Base-by-base conservation (phyloP, 2,888 invertebrate genomes). In the Drosophila neonasuta region DNA sequence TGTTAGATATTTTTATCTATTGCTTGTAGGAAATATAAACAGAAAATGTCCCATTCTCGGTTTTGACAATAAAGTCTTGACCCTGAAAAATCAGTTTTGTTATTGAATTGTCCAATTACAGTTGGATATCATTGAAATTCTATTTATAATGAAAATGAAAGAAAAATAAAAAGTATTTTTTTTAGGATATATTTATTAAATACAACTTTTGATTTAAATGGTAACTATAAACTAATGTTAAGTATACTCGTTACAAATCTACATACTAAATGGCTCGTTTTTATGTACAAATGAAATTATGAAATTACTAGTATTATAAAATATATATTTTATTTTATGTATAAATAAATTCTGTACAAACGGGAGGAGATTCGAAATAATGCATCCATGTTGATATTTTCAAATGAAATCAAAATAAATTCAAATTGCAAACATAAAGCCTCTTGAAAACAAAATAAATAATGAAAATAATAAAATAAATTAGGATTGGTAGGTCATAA, bases 401-500 rank as follows among this genome's bases (percentile, higher is more conserved):
- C 2, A 41, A 20, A 10, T 48, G 48, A 55, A 59, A 59, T 48
- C 36, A 42, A 50, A 48, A 60, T 36, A 54, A 62, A 70, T 66
- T 60, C 42, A 44, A 71, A 61, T 68, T 79, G 74, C 71, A 71
- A 84, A 85, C 81, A 73, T 62, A 80, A 80, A 82, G 81, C 81
- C 81, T 82, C 81, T 82, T 73, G 69, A 49, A 70, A 69, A 60
- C 70, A 59, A 74, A 74, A 71, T 63, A 78, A 78, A 74, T 68
- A 62, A 68, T 66, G 57, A 66, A 46, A 20, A 55, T 44, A 34
- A 17, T 51, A 52, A 42, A 55, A 29, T 52, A 41, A 52, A 56
- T 65, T 67, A 46, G 45, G 45, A 62, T 46, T 30, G 20, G n/a
- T 54, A 36, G 49, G 57, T 45, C 45, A 42, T 62, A 20, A 62